These are phyloP conservation scores for Leptodactylus fuscus DNA, from an alignment of 2,113 vertebrate species.

Conservation along the genomic window DNA sequence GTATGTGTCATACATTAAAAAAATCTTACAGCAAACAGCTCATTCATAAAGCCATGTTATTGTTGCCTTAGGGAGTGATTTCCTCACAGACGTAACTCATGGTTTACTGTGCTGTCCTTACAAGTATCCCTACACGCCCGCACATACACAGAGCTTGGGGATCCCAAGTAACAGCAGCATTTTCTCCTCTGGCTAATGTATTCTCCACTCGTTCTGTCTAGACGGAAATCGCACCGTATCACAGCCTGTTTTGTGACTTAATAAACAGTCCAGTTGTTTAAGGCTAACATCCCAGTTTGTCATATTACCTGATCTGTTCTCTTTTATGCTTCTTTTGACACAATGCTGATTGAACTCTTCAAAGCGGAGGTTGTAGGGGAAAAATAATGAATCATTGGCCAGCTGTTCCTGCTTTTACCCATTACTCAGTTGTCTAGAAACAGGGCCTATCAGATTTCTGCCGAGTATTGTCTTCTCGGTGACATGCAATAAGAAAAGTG, in stretches of 20 bases:
- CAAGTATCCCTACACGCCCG: conserved; percentile 28
- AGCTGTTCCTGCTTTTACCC: conserved; percentile 73
- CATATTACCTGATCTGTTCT: conserved; percentile 71
- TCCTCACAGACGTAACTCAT: background rate
- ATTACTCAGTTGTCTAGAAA: conserved; percentile 77
- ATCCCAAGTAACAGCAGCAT: conserved; percentile 53
- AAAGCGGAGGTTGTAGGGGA: conserved; percentile 65
- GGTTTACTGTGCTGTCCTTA: background rate
- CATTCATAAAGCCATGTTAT: background rate
- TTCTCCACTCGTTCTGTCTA: conserved; percentile 80
- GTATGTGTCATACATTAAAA: background rate
- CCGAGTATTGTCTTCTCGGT: conserved; percentile 63
- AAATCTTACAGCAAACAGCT: background rate
- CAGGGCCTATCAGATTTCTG: conserved; percentile 71
- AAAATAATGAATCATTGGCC: conserved; percentile 67
- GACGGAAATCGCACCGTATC: conserved; percentile 76
- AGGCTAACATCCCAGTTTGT: conserved; percentile 73
- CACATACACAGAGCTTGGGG: conserved; percentile 61
- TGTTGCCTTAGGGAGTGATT: conserved; percentile 22
- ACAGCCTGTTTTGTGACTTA: conserved; percentile 75
- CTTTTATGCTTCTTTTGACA: conserved; percentile 69
- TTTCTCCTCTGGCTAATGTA: conserved; percentile 70
- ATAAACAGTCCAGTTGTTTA: conserved; percentile 72
- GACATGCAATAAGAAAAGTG: conserved; percentile 65
- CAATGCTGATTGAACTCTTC: conserved; percentile 70